Percentiles rank a stretch among this genome's conserved stretches.
Evolutionary conservation across 2,888 invertebrate species (phyloP).

Genomic region (Leuctra nigra): DNA sequence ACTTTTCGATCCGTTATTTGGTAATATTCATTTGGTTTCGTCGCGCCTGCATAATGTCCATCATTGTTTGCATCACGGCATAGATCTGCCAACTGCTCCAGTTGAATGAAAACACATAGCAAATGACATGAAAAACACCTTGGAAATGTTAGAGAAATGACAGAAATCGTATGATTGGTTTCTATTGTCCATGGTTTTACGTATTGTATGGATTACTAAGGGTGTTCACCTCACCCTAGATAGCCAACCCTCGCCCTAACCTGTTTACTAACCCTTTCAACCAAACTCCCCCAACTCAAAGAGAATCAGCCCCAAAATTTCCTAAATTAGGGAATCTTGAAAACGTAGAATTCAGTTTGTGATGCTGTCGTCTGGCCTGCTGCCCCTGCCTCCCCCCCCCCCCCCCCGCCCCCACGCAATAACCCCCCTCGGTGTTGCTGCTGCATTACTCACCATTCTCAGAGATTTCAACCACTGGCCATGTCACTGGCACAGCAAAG

Average conservation of each 20-base stretch:
- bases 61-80: neutral
- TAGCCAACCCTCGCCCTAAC: conserved; percentile 16
- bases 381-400: neutral
- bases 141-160: conserved; percentile 14
- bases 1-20: neutral
- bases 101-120: neutral
- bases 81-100: neutral
- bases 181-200: neutral
- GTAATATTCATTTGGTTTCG: neutral
- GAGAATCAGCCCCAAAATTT: conserved; percentile 18
- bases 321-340: conserved; percentile 21
- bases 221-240: conserved; percentile 1
- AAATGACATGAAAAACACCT: conserved; percentile 17
- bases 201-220: conserved; percentile 9
- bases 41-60: neutral
- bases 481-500: no score
- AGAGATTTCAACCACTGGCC: conserved; percentile 1
- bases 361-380: conserved; percentile 2
- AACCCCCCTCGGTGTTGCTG: neutral
- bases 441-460: neutral
- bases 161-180: conserved; percentile 17
- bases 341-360: conserved; percentile 16
- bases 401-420: neutral
- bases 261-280: conserved; percentile 21
- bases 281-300: conserved; percentile 10